Conservation (phyloP, 2,797 vertebrate genomes). For the Percopsis omiscomaycus region DNA sequence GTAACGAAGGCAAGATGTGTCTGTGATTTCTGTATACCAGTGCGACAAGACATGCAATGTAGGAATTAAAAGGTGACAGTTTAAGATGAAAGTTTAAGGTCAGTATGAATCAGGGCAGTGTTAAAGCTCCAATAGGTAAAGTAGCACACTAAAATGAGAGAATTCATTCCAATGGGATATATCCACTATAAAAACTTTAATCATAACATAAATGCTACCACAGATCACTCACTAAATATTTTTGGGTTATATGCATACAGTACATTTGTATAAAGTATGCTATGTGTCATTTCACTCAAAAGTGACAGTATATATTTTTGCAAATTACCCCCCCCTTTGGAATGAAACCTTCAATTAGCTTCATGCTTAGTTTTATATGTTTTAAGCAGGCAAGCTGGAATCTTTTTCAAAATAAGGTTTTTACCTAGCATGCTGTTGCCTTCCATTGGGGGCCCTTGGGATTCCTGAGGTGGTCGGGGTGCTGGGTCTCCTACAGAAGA, state of each 20-base stretch:
- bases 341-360: conserved; percentile 26
- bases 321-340: conserved; percentile 19
- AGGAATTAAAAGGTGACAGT: neutral
- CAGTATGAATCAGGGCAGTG: conserved; percentile 10
- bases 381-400: conserved; percentile 12
- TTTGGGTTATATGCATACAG: too few species aligned
- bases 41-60: conserved; percentile 1
- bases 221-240: too few species aligned
- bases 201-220: too few species aligned
- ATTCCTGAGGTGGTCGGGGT: conserved; percentile 26
- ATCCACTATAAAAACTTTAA: neutral
- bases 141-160: conserved; percentile 7
- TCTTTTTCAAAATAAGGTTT: conserved; percentile 1
- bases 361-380: conserved; percentile 24
- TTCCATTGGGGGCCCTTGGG: conserved; percentile 45
- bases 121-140: neutral
- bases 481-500: conserved; percentile 29
- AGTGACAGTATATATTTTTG: too few species aligned
- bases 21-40: conserved; percentile 4
- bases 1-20: neutral
- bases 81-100: conserved; percentile 7
- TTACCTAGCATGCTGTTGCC: conserved; percentile 78
- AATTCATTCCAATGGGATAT: conserved; percentile 38
- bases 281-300: too few species aligned
- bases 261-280: too few species aligned